phyloP scores from a whole-genome alignment of 2,113 vertebrate species.

The Gopherus evgoodei region DNA sequence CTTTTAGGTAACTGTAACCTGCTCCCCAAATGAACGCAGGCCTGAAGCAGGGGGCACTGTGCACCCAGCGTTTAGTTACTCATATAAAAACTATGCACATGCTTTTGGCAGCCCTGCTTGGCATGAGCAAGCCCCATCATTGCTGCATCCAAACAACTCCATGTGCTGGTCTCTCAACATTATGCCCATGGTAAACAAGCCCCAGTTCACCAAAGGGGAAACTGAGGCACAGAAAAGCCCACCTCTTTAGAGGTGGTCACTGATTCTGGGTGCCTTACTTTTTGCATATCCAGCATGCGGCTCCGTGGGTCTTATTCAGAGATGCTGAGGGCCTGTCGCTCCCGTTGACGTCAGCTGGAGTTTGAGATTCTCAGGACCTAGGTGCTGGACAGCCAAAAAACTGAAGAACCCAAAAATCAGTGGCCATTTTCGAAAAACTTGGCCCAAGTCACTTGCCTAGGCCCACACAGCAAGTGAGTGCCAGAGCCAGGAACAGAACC shows the following conservation, averaged over 20 bases:
- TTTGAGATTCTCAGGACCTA: not conserved
- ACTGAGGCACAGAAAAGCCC: not conserved
- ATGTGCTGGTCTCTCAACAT: not conserved
- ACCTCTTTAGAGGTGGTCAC: not conserved
- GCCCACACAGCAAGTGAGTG: not conserved
- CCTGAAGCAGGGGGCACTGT: not conserved
- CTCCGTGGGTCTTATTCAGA: not conserved
- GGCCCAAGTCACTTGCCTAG: not conserved
- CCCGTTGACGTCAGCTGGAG: not conserved
- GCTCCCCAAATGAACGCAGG: not conserved
- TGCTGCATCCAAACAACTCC: not conserved
- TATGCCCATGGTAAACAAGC: not conserved
- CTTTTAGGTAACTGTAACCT: not conserved
- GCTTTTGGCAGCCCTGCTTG: not conserved
- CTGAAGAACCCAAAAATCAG: not conserved
- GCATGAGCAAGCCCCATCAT: not conserved
- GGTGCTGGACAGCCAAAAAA: not conserved
- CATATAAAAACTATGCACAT: not conserved
- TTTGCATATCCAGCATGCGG: not conserved
- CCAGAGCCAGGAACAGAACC: not conserved
- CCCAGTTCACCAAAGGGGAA: not conserved
- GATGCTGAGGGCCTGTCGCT: not conserved
- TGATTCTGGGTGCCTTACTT: not conserved
- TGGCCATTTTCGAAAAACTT: not conserved
- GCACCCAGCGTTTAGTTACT: not conserved